A percentile compares a stretch with the other conserved stretches of the same genome.
Conservation (phyloP, 2,797 vertebrate species). For the Chaenodraco wilsoni region DNA sequence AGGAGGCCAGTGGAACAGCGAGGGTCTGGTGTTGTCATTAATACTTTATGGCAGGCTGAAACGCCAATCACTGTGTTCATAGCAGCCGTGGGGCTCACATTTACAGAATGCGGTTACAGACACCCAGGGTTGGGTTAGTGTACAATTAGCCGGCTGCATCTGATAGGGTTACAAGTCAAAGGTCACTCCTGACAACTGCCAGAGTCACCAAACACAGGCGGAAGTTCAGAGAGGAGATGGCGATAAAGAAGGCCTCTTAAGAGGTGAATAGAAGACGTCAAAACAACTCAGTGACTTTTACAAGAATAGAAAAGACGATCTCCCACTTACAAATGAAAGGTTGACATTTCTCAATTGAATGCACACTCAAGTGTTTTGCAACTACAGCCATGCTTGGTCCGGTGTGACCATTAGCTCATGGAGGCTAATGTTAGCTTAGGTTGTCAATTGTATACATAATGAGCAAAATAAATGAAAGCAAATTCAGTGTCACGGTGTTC, state of each 20-base stretch:
- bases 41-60: conserved; percentile 75
- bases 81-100: conserved; percentile 68
- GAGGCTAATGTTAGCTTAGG: background rate
- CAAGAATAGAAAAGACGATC: background rate
- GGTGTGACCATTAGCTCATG: background rate
- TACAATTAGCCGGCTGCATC: conserved; percentile 68
- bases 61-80: conserved; percentile 63
- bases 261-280: conserved; percentile 6
- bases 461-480: background rate
- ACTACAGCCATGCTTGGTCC: background rate
- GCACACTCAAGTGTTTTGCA: background rate
- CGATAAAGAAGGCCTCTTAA: conserved; percentile 15
- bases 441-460: no score
- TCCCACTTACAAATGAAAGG: background rate
- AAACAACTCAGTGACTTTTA: background rate
- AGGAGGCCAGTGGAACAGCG: conserved; percentile 61
- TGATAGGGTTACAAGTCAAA: conserved; percentile 75
- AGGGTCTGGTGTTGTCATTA: conserved; percentile 76
- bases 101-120: conserved; percentile 75
- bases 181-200: conserved; percentile 66
- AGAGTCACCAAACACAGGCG: conserved; percentile 46
- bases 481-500: background rate
- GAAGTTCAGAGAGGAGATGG: conserved; percentile 18
- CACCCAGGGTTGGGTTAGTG: conserved; percentile 63
- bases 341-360: background rate